phyloP scores from a whole-genome alignment of 2,113 vertebrate genomes.

The Pteropus alecto region DNA sequence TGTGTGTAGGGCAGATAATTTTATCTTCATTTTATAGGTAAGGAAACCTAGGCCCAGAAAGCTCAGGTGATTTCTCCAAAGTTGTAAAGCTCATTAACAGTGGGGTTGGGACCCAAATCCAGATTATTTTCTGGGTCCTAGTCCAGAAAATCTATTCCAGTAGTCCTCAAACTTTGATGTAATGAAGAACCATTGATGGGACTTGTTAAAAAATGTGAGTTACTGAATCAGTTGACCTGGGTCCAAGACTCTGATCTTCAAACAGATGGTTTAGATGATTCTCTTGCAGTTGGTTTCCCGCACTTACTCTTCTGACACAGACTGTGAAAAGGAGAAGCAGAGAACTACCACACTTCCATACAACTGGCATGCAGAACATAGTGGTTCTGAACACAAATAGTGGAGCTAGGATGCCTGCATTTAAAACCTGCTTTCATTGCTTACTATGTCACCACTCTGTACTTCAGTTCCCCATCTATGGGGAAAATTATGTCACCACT shows the following conservation, averaged over 20 bases:
- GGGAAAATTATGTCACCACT: not conserved
- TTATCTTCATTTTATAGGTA: not conserved
- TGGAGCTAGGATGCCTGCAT: not conserved
- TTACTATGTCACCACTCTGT: not conserved
- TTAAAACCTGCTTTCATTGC: not conserved
- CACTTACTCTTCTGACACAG: not conserved
- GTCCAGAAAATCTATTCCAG: not conserved
- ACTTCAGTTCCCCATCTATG: not conserved
- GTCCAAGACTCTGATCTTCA: not conserved
- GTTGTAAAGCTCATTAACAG: not conserved
- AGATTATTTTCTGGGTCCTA: not conserved
- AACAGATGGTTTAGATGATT: not conserved
- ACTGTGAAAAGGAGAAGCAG: not conserved
- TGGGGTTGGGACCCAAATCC: not conserved
- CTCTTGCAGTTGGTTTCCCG: not conserved
- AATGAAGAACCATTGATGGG: not conserved
- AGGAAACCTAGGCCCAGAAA: not conserved
- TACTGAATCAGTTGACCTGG: not conserved
- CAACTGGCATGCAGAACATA: not conserved
- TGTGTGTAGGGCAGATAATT: not conserved
- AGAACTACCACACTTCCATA: not conserved
- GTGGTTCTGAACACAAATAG: not conserved
- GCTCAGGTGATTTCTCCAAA: not conserved
- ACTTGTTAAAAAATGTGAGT: not conserved
- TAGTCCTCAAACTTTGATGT: not conserved